Evolutionary conservation across 1,140 invertebrate genomes (phyloP).

Genomic region (Bombus breviceps): DNA sequence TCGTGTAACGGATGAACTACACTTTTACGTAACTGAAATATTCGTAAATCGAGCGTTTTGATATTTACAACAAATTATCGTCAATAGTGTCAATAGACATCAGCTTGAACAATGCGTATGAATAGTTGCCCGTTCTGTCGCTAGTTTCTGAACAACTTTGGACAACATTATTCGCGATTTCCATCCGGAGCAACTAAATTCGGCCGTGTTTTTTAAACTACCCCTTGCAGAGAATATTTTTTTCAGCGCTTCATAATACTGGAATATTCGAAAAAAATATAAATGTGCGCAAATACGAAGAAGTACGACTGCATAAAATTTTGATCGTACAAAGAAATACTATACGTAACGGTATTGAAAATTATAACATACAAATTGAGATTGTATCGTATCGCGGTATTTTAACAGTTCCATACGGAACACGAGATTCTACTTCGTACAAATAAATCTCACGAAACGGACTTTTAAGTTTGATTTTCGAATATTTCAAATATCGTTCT

Average conservation of each 20-base stretch:
- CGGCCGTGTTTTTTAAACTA: neutral
- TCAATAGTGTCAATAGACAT: neutral
- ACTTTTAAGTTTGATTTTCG: neutral
- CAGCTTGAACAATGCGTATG: neutral
- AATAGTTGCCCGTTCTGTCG: neutral
- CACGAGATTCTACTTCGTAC: neutral
- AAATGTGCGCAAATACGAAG: neutral
- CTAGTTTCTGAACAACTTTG: neutral
- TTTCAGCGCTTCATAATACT: no score
- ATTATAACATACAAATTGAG: no score
- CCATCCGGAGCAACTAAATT: neutral
- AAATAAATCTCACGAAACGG: neutral
- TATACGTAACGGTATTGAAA: no score
- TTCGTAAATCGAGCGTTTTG: neutral
- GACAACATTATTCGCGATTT: neutral
- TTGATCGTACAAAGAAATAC: neutral
- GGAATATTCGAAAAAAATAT: neutral
- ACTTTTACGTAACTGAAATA: neutral
- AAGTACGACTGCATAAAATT: neutral
- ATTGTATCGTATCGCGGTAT: no score
- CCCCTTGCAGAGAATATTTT: neutral
- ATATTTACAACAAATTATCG: neutral
- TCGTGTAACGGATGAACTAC: no score
- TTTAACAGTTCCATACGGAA: no score
- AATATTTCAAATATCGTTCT: neutral